phyloP scores from a whole-genome alignment of 2,797 vertebrate genomes.

The Leptatherina wallacei region DNA sequence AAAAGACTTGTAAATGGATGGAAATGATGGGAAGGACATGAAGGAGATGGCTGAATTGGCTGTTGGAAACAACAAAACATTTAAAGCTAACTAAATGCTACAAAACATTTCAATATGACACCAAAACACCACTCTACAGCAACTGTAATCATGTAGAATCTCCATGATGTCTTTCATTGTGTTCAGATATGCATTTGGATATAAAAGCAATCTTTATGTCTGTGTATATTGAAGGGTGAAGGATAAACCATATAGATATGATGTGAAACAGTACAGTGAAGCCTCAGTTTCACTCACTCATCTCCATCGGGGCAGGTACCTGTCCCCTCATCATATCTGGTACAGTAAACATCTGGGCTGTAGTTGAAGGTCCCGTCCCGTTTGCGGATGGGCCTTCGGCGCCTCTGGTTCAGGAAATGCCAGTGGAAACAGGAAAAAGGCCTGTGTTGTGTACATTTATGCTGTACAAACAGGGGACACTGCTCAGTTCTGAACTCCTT shows the following conservation, averaged over 20 bases:
- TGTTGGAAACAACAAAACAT: neutral
- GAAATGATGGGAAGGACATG: neutral
- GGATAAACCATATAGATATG: neutral
- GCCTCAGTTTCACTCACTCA: constrained; percentile 87
- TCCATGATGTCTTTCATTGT: neutral
- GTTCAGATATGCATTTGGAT: neutral
- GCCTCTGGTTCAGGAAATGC: constrained; percentile 98
- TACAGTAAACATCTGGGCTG: constrained; percentile 98
- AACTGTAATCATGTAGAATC: neutral
- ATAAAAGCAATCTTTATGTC: neutral
- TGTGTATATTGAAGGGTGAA: no score
- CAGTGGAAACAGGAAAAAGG: constrained; percentile 99
- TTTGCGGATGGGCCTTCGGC: constrained; percentile 93
- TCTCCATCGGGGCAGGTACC: constrained; percentile 97
- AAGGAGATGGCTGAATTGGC: neutral
- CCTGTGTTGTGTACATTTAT: constrained; percentile 97
- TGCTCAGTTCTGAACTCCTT: constrained; percentile 99
- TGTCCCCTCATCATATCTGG: constrained; percentile 97
- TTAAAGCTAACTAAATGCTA: neutral
- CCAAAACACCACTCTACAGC: neutral
- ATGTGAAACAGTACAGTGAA: neutral
- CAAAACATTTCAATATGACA: neutral
- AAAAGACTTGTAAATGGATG: neutral
- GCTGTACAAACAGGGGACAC: constrained; percentile 97
- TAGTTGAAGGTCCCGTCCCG: constrained; percentile 98